Conservation (phyloP, 2,888 invertebrate genomes). For the Brachyptera putata region DNA sequence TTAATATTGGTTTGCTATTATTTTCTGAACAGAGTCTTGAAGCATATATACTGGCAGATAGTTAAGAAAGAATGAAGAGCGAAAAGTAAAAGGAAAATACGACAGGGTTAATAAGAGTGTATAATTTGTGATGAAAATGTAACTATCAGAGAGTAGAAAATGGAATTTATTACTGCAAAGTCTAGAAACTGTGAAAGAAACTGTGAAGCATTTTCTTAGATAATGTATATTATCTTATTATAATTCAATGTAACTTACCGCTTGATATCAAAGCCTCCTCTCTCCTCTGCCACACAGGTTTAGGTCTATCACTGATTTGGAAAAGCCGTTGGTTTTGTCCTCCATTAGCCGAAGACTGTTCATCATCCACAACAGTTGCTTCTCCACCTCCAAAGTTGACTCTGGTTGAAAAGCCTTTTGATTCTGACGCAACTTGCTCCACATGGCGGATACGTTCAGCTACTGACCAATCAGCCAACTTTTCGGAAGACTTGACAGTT, state of each 20-base stretch:
- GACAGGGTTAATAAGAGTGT: not conserved
- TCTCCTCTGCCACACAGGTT: constrained; percentile 41
- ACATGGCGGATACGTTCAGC: constrained; percentile 51
- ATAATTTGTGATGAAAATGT: too few species aligned
- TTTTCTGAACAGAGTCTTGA: too few species aligned
- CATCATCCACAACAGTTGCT: constrained; percentile 43
- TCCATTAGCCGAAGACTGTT: not conserved
- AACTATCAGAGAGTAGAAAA: too few species aligned
- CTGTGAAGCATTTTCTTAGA: too few species aligned
- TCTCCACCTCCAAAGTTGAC: constrained; percentile 51
- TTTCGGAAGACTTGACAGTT: constrained; percentile 28
- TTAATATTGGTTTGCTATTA: too few species aligned
- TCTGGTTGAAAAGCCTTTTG: constrained; percentile 55
- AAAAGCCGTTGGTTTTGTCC: not conserved
- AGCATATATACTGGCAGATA: not conserved
- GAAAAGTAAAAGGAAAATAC: not conserved
- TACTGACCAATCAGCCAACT: constrained; percentile 44
- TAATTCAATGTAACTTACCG: constrained; percentile 4
- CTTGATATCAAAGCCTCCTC: constrained; percentile 36
- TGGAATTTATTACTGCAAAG: too few species aligned
- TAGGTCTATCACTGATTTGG: constrained; percentile 20
- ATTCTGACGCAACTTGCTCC: constrained; percentile 41
- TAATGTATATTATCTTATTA: too few species aligned
- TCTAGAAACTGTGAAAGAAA: too few species aligned
- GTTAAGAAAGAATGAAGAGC: not conserved